Conservation (phyloP, 2,797 vertebrate genomes). For the Esox lucius region DNA sequence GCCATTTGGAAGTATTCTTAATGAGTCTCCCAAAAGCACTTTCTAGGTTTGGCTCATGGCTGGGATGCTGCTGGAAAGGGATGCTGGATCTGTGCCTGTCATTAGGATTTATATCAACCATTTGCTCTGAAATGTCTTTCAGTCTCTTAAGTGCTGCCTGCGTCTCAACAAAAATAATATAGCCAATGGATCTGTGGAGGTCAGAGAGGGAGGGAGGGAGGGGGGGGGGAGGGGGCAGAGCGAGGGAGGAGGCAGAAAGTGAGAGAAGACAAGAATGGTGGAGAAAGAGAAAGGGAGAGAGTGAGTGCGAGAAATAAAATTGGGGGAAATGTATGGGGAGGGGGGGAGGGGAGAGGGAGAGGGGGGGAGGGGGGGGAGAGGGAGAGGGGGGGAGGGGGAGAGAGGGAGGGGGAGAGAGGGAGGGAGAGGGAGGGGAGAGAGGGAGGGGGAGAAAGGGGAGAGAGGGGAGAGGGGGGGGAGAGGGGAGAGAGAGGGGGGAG, state of each 20-base stretch:
- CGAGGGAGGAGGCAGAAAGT: background rate
- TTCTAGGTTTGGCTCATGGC: conserved; percentile 15
- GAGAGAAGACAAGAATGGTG: background rate
- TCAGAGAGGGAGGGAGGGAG: background rate
- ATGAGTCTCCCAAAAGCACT: conserved; percentile 3
- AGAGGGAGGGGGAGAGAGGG: background rate
- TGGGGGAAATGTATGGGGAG: no score
- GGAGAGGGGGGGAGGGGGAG: background rate
- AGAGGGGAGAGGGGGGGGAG: background rate
- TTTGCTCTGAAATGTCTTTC: conserved; percentile 21
- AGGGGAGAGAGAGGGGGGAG: background rate
- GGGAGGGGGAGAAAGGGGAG: background rate
- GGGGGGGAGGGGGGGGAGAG: no score
- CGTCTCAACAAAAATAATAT: conserved; percentile 39
- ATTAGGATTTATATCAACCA: conserved; percentile 25
- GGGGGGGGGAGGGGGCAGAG: background rate
- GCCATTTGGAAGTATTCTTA: conserved; percentile 3
- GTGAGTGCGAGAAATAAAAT: no score
- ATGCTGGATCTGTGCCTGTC: conserved; percentile 9
- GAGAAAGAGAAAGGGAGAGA: background rate
- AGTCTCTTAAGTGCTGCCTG: conserved; percentile 6
- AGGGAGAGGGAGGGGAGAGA: background rate
- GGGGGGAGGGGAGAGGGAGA: no score
- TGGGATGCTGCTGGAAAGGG: no score
- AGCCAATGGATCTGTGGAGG: conserved; percentile 23